A percentile compares a stretch with the other conserved stretches of the same genome.
These are phyloP conservation scores for Meleagris gallopavo DNA, from an alignment of 2,113 vertebrate species.

Conservation along the genomic window DNA sequence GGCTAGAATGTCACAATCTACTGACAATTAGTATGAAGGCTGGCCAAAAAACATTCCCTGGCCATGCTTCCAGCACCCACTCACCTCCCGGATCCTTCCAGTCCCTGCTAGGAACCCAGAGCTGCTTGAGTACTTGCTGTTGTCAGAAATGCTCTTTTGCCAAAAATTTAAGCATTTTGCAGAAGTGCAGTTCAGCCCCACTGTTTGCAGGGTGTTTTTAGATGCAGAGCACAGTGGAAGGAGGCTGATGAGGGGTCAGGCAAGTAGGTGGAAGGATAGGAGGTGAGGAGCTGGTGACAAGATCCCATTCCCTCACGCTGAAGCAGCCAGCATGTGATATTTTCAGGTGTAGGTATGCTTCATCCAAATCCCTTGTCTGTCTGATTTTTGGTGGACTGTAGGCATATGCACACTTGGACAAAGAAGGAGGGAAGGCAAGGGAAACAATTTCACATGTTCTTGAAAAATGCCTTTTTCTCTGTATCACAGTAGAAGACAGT, in stretches of 20 bases:
- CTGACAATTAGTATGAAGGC: background rate
- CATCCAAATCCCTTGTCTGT: background rate
- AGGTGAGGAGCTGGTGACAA: background rate
- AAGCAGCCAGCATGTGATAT: background rate
- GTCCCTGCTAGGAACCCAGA: background rate
- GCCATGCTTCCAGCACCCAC: background rate
- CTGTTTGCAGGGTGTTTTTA: background rate
- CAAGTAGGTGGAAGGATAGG: background rate
- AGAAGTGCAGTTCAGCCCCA: background rate
- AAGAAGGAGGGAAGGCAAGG: background rate
- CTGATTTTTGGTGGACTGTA: background rate
- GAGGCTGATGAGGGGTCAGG: background rate
- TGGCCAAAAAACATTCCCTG: background rate
- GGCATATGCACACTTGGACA: background rate
- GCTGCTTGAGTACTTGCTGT: accelerated
- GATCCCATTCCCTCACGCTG: background rate
- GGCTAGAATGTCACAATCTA: background rate
- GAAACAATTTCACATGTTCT: background rate
- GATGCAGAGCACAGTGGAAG: background rate
- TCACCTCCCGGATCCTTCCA: background rate
- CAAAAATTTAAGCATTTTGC: accelerated
- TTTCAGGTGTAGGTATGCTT: background rate
- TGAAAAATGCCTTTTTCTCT: background rate
- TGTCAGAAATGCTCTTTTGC: background rate
- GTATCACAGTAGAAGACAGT: background rate